Conservation (phyloP, 2,888 invertebrate genomes). For the Punctoribates punctum region DNA sequence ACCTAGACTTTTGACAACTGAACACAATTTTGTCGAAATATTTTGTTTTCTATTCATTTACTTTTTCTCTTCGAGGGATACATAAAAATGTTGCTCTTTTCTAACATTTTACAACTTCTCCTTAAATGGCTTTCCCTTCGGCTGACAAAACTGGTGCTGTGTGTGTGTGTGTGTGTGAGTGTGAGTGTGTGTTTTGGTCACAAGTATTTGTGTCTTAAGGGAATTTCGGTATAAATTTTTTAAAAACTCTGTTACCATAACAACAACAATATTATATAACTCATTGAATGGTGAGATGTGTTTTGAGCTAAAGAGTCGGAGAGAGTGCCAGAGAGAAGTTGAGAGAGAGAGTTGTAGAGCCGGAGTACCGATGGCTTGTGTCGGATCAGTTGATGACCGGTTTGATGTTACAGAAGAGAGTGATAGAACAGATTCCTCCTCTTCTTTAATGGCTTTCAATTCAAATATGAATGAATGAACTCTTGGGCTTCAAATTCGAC, state of each 20-base stretch:
- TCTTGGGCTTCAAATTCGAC: too few relatives aligned
- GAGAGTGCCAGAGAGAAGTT: neutral
- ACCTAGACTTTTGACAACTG: neutral
- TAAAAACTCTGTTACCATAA: neutral
- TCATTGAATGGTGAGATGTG: neutral
- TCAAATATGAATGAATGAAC: too few relatives aligned
- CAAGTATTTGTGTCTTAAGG: neutral
- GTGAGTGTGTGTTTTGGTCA: neutral
- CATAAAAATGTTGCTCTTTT: neutral
- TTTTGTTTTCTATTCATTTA: neutral
- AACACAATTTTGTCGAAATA: neutral
- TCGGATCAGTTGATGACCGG: conserved; percentile 12
- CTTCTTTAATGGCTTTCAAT: neutral
- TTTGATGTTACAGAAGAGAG: conserved; percentile 1
- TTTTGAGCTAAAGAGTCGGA: neutral
- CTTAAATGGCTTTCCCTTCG: neutral
- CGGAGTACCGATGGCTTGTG: neutral
- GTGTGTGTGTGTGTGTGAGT: too few relatives aligned
- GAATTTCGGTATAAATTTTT: neutral
- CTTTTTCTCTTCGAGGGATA: neutral
- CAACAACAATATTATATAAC: neutral
- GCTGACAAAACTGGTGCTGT: neutral
- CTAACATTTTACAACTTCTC: neutral
- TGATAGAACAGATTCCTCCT: neutral
- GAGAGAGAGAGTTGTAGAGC: neutral